These are phyloP conservation scores for Noctua comes DNA, from an alignment of 2,888 invertebrate genomes.

Conservation along the genomic window DNA sequence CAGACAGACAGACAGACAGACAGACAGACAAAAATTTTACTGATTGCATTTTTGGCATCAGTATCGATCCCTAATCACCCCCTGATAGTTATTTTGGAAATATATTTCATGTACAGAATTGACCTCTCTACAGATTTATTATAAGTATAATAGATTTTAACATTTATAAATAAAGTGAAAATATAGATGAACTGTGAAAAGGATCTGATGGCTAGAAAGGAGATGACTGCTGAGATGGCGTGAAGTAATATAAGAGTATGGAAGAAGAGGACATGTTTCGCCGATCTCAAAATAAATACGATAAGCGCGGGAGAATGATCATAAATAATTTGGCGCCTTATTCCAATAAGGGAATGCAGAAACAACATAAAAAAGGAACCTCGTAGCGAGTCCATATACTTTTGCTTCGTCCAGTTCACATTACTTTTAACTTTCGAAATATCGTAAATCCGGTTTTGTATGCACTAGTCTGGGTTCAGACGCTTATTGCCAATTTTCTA, in stretches of 20 bases:
- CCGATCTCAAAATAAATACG: not conserved
- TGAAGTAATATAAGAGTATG: not conserved
- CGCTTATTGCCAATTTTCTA: constrained; percentile 80
- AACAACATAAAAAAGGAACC: not conserved
- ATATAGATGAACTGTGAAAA: not conserved
- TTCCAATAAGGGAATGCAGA: not conserved
- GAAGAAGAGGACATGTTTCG: not conserved
- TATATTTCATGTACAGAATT: too few species aligned
- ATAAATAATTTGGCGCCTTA: not conserved
- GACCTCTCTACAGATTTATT: too few species aligned
- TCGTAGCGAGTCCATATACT: not conserved
- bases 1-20: too few species aligned
- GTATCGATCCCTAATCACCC: too few species aligned
- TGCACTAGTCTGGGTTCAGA: constrained; percentile 52
- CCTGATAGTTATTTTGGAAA: too few species aligned
- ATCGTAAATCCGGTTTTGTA: constrained; percentile 30
- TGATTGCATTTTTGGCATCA: too few species aligned
- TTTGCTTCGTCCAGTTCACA: not conserved
- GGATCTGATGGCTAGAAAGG: not conserved
- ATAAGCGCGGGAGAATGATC: too few species aligned
- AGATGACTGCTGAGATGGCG: not conserved
- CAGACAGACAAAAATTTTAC: too few species aligned
- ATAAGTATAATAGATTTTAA: too few species aligned
- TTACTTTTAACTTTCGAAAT: constrained; percentile 9
- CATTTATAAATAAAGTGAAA: not conserved